These are phyloP conservation scores for Grantiella picta DNA, from an alignment of 2,113 vertebrate genomes.

Conservation along the genomic window DNA sequence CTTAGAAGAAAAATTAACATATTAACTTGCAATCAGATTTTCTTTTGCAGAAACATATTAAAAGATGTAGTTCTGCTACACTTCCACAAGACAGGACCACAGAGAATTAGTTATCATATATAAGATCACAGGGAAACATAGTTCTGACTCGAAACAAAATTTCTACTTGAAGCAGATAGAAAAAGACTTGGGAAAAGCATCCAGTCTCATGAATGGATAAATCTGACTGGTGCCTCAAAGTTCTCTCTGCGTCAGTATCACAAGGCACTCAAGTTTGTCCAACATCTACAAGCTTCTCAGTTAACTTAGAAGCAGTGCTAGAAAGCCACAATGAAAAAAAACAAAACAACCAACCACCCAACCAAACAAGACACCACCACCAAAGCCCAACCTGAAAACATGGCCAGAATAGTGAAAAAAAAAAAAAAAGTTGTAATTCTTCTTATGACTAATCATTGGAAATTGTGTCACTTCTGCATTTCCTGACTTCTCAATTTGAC, in stretches of 20 bases:
- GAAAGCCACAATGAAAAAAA: neutral
- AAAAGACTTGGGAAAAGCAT: neutral
- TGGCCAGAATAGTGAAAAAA: neutral
- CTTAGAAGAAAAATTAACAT: neutral
- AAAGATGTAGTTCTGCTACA: neutral
- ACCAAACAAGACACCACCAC: neutral
- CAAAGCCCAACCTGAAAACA: neutral
- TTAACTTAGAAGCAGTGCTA: neutral
- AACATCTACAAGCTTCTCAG: neutral
- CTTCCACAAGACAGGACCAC: neutral
- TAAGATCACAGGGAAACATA: neutral
- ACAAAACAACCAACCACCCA: neutral
- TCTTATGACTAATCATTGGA: neutral
- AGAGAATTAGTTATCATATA: neutral
- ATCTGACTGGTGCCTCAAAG: neutral
- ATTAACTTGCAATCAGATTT: neutral
- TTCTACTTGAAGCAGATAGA: neutral
- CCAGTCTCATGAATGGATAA: neutral
- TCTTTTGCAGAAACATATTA: neutral
- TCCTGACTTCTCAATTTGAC: neutral
- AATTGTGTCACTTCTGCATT: neutral
- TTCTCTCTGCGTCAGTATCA: neutral
- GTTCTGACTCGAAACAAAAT: neutral
- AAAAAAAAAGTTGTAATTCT: neutral
- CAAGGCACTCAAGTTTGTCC: neutral